These are phyloP conservation scores for Chunga burmeisteri DNA, from an alignment of 2,113 vertebrate genomes.

Conservation along the genomic window DNA sequence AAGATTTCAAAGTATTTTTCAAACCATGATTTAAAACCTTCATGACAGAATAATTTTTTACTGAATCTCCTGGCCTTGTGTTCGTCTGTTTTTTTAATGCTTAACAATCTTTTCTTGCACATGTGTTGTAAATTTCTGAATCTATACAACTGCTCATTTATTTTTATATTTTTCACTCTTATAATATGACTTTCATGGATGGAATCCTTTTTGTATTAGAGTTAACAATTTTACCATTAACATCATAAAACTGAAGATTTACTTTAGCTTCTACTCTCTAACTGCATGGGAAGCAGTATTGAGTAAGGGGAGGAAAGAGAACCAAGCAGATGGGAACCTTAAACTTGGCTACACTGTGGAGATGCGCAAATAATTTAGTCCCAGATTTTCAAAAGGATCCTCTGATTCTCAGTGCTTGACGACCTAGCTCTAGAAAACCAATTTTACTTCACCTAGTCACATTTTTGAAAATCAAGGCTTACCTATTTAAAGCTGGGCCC, in stretches of 20 bases:
- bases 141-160: background rate
- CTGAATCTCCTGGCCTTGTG: background rate
- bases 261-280: background rate
- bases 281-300: background rate
- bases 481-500: background rate
- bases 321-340: background rate
- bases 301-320: background rate
- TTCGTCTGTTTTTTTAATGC: background rate
- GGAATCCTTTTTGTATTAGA: background rate
- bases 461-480: background rate
- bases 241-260: background rate
- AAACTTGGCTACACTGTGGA: background rate
- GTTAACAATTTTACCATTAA: background rate
- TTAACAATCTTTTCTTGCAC: background rate
- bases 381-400: background rate
- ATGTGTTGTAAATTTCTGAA: background rate
- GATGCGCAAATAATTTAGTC: background rate
- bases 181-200: background rate
- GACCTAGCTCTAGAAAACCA: background rate
- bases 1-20: constrained; percentile 2
- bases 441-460: background rate
- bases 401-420: background rate
- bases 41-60: background rate
- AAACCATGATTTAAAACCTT: background rate
- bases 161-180: background rate